A percentile compares a stretch with the other conserved stretches of the same genome.
phyloP scores from a whole-genome alignment of 2,797 vertebrate genomes.

The Sebastes ruberrimus region DNA sequence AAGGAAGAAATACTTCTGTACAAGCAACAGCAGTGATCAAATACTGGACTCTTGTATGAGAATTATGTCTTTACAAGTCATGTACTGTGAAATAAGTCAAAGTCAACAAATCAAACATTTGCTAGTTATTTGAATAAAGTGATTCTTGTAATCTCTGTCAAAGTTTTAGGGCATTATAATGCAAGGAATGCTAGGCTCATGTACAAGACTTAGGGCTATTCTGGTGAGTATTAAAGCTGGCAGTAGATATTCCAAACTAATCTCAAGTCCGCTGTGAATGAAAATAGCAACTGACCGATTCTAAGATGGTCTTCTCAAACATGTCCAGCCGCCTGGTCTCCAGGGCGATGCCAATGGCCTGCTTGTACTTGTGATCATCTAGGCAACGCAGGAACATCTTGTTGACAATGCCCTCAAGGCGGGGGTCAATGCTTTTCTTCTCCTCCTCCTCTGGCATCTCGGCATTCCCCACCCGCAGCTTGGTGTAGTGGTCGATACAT shows the following conservation, averaged over 20 bases:
- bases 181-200: neutral
- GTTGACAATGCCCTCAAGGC: constrained; percentile 97
- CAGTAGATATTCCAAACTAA: neutral
- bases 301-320: constrained; percentile 97
- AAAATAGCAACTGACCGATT: constrained; percentile 84
- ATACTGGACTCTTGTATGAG: neutral
- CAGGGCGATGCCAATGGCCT: constrained; percentile 96
- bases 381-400: constrained; percentile 99
- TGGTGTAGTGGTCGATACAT: constrained; percentile 99
- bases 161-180: neutral
- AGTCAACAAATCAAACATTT: neutral
- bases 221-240: neutral
- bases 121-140: neutral
- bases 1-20: neutral
- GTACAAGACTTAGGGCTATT: neutral
- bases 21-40: neutral
- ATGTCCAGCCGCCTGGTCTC: constrained; percentile 95
- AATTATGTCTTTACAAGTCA: neutral
- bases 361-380: constrained; percentile 98
- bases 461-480: constrained; percentile 96
- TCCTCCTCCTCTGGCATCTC: constrained; percentile 94
- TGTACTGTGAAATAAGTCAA: neutral
- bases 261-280: neutral
- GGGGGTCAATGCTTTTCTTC: constrained; percentile 93
- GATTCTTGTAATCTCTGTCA: neutral